Conservation (phyloP, 2,113 vertebrate genomes). For the Todiramphus chloris region DNA sequence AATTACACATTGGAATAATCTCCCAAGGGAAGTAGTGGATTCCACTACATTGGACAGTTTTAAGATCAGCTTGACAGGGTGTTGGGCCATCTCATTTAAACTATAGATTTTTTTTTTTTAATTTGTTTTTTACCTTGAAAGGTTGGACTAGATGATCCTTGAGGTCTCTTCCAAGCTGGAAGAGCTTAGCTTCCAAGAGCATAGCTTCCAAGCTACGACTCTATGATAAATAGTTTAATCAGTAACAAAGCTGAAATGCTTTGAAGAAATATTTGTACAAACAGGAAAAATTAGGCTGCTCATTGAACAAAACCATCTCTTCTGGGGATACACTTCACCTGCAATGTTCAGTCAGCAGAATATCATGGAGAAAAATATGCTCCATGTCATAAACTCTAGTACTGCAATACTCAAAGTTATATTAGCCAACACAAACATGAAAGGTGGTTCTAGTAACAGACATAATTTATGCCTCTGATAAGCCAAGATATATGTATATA, state of each 20-base stretch:
- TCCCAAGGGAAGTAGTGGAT: no score
- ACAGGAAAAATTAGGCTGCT: slow-evolving; percentile 10
- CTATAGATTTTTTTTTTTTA: no score
- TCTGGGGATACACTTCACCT: slow-evolving; percentile 11
- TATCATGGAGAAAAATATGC: background rate
- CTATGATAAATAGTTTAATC: background rate
- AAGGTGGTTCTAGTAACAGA: background rate
- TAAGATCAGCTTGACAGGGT: no score
- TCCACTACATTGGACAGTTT: no score
- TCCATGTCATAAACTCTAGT: background rate
- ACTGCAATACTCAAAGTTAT: background rate
- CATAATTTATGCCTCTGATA: background rate
- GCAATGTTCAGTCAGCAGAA: slow-evolving; percentile 28
- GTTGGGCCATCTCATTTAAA: no score
- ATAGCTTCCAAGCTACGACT: no score
- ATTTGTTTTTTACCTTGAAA: no score
- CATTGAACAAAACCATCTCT: slow-evolving; percentile 20
- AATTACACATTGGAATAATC: no score
- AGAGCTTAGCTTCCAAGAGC: no score
- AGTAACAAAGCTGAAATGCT: slow-evolving; percentile 18
- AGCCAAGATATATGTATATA: background rate
- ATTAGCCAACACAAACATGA: slow-evolving; percentile 6
- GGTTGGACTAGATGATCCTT: no score
- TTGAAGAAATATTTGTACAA: slow-evolving; percentile 23
- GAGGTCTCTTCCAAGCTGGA: no score